Percentiles rank a stretch among this genome's conserved stretches.
phyloP scores from a whole-genome alignment of 1,140 invertebrate genomes.

The Euura lappo region DNA sequence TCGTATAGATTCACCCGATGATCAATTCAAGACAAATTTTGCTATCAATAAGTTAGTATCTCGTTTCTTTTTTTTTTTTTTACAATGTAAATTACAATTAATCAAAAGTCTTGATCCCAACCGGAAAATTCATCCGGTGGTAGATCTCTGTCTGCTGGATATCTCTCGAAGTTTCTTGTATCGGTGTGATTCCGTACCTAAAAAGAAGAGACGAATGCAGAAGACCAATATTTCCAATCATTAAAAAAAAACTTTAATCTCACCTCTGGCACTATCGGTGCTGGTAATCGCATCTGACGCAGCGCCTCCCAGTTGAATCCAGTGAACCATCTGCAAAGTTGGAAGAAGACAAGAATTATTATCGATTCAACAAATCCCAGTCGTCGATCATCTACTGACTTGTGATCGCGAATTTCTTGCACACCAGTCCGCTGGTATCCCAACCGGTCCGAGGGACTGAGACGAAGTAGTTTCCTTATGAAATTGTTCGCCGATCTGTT shows the following conservation, averaged over 20 bases:
- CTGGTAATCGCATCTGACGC: conserved; percentile 70
- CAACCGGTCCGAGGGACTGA: conserved; percentile 89
- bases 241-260: conserved; percentile 26
- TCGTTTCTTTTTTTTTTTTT: background rate
- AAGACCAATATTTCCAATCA: background rate
- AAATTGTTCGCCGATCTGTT: conserved; percentile 80
- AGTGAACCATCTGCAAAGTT: conserved; percentile 80
- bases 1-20: too few relatives aligned
- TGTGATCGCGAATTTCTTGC: conserved; percentile 90
- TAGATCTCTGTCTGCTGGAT: conserved; percentile 63
- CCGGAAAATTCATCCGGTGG: conserved; percentile 68
- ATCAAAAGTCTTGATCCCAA: conserved; percentile 68
- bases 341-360: conserved; percentile 17
- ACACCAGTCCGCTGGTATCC: conserved; percentile 92
- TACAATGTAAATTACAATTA: background rate
- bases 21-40: background rate
- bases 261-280: conserved; percentile 83
- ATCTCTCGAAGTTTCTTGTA: conserved; percentile 67
- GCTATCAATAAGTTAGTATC: background rate
- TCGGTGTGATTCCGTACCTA: conserved; percentile 60
- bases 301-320: conserved; percentile 93
- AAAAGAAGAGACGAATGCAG: conserved; percentile 20
- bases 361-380: conserved; percentile 16
- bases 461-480: conserved; percentile 87
- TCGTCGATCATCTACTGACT: conserved; percentile 63